phyloP scores from a whole-genome alignment of 2,113 vertebrate genomes.

The Coptodon rendalli region DNA sequence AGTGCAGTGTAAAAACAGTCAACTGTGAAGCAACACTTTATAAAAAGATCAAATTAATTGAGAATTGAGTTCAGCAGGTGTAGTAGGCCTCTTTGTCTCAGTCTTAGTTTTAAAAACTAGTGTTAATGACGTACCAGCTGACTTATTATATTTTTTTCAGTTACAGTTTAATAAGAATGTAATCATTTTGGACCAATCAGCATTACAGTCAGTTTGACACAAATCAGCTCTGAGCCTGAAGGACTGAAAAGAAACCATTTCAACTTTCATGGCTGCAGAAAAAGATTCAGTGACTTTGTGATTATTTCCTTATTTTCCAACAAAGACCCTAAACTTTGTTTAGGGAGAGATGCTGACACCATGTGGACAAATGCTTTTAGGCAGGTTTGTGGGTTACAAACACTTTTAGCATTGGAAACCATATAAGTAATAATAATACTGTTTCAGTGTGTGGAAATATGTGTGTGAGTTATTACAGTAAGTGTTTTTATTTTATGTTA shows the following conservation, averaged over 20 bases:
- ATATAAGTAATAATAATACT: neutral
- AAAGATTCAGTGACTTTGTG: neutral
- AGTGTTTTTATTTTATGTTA: too few species aligned
- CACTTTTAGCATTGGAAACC: neutral
- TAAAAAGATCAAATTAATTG: too few species aligned
- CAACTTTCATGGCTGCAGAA: neutral
- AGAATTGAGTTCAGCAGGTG: neutral
- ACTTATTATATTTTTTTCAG: too few species aligned
- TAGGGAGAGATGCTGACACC: neutral
- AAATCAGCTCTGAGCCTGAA: neutral
- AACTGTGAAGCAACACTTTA: too few species aligned
- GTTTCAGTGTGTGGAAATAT: too few species aligned
- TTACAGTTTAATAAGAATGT: neutral
- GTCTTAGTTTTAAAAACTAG: accelerated
- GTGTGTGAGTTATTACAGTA: accelerated
- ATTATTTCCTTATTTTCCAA: accelerated
- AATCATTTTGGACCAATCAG: neutral
- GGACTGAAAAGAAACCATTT: neutral
- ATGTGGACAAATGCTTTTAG: neutral
- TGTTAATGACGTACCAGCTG: neutral
- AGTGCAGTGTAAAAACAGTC: too few species aligned
- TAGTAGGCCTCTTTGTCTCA: neutral
- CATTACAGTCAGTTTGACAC: neutral
- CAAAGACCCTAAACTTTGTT: neutral
- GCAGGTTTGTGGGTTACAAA: neutral